Evolutionary conservation across 2,797 vertebrate species (phyloP).

Genomic region (Nyctalus aviator): DNA sequence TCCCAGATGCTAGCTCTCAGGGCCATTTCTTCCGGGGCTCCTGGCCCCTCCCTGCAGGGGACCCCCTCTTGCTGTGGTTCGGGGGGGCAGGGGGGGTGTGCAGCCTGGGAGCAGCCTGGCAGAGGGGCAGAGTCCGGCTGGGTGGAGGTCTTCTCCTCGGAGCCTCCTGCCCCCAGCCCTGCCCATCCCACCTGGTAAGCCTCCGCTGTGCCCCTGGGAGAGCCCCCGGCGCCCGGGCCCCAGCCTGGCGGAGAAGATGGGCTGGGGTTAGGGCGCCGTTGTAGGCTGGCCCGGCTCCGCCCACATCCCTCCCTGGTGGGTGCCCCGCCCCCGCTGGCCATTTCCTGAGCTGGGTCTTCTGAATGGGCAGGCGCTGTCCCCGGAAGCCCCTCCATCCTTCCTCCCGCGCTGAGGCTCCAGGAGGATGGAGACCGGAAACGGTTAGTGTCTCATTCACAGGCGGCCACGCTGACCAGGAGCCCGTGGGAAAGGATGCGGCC

Average conservation of each 20-base stretch:
- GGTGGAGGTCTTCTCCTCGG: neutral
- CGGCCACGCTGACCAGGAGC: neutral
- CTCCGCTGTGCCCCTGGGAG: neutral
- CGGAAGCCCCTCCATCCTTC: slow-evolving; percentile 8
- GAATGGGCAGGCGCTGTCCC: neutral
- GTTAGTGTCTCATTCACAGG: slow-evolving; percentile 59
- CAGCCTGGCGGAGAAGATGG: neutral
- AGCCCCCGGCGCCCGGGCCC: too few species aligned
- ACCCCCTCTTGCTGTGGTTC: accelerated
- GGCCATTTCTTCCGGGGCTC: accelerated
- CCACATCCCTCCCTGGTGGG: neutral
- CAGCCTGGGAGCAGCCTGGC: accelerated
- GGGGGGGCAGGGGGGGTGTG: neutral
- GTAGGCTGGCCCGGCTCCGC: neutral
- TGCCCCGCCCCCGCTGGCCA: neutral
- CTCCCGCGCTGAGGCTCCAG: neutral
- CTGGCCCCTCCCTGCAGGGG: neutral
- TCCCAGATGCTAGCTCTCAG: accelerated
- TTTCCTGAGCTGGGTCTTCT: slow-evolving; percentile 35
- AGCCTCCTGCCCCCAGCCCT: neutral
- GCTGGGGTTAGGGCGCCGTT: neutral
- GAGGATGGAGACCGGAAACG: slow-evolving; percentile 71
- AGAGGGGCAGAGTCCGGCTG: accelerated
- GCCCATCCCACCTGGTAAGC: neutral
- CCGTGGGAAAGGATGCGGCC: slow-evolving; percentile 40